Evolutionary conservation across 2,113 vertebrate species (phyloP).

Genomic region (Neolamprologus toae): DNA sequence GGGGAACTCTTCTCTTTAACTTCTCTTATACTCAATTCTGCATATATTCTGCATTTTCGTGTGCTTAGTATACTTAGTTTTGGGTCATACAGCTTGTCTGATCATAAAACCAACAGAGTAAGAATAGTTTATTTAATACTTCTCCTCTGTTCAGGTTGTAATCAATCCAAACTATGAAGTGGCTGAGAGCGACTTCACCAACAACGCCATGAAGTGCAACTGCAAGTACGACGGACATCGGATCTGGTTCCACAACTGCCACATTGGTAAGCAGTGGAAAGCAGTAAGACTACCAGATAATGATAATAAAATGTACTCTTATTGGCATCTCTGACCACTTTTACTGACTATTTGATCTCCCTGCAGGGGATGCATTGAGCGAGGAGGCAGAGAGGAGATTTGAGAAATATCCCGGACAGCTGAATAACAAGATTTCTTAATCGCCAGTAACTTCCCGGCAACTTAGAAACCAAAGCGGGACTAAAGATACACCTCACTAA

Average conservation of each 20-base stretch:
- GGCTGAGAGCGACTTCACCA: constrained; percentile 95
- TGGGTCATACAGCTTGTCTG: neutral
- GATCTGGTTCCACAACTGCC: constrained; percentile 96
- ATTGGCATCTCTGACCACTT: neutral
- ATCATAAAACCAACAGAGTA: neutral
- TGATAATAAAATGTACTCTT: neutral
- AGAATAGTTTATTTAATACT: neutral
- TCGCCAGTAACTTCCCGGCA: neutral
- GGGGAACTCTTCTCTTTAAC: neutral
- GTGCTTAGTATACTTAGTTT: neutral
- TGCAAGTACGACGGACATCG: constrained; percentile 96
- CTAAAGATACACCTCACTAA: neutral
- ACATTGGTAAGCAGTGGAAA: constrained; percentile 72
- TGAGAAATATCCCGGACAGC: constrained; percentile 92
- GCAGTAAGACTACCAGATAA: neutral
- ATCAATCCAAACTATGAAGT: constrained; percentile 95
- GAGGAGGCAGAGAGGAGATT: constrained; percentile 90
- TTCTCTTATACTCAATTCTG: neutral
- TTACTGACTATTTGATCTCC: neutral
- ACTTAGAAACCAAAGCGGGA: neutral
- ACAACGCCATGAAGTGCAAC: constrained; percentile 98
- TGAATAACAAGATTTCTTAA: constrained; percentile 91
- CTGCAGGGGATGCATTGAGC: constrained; percentile 86
- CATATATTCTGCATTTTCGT: neutral
- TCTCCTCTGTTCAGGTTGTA: constrained; percentile 73